Percentiles rank a stretch among this genome's conserved stretches.
Evolutionary conservation across 1,140 invertebrate species (phyloP).

Genomic region (Watersipora subatra): DNA sequence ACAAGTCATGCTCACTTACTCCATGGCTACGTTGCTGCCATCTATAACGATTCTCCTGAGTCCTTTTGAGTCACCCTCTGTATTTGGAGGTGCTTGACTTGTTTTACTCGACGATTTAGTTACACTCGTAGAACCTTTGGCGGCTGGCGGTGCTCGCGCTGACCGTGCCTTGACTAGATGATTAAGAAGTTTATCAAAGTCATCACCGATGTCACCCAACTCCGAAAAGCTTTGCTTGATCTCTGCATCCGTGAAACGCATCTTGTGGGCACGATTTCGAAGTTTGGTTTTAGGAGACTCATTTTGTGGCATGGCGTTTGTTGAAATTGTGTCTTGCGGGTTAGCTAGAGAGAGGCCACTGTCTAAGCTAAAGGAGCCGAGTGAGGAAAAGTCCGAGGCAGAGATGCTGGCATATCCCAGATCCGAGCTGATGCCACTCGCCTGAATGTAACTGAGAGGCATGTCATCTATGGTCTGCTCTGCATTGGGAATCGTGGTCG

Average conservation of each 20-base stretch:
- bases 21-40: conserved; percentile 40
- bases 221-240: not conserved
- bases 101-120: not conserved
- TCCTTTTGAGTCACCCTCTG: not conserved
- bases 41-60: conserved; percentile 30
- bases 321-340: not conserved
- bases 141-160: not conserved
- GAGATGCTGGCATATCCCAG: not conserved
- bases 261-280: not conserved
- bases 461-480: too few relatives aligned
- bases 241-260: not conserved
- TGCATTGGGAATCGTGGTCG: too few relatives aligned
- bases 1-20: conserved; percentile 24
- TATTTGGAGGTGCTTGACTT: not conserved
- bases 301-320: not conserved
- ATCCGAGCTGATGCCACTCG: too few relatives aligned
- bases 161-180: not conserved
- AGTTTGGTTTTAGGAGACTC: not conserved
- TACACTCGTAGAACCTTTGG: not conserved
- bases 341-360: not conserved
- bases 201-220: not conserved
- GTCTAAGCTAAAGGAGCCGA: not conserved
- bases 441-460: too few relatives aligned
- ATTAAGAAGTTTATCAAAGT: not conserved
- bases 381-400: not conserved